Conservation (phyloP, 2,113 vertebrate species). For the Phaethornis superciliosus region DNA sequence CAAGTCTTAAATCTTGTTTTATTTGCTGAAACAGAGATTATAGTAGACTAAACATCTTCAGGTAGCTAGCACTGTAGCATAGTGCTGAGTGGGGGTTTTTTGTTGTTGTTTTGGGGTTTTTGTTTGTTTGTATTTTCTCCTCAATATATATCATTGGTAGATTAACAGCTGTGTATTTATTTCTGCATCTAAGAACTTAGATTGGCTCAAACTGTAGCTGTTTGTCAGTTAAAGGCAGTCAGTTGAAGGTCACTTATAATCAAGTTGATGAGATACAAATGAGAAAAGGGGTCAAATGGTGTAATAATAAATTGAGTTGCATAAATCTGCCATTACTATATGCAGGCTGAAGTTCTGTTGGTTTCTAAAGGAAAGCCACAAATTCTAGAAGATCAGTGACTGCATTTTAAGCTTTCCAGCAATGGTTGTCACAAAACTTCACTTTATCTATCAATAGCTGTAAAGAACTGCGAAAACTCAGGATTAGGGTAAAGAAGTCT, state of each 20-base stretch:
- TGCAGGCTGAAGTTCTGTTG: background rate
- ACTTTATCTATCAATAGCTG: background rate
- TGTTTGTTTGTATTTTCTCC: too few relatives aligned
- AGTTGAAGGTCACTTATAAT: background rate
- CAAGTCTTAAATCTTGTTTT: background rate
- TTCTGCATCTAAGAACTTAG: background rate
- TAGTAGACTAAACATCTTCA: background rate
- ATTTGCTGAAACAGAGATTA: background rate
- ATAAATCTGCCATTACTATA: background rate
- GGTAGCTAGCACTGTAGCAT: background rate
- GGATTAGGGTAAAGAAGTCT: background rate
- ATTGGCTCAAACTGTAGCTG: background rate
- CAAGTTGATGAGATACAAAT: background rate
- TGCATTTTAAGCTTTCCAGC: background rate
- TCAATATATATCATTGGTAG: background rate
- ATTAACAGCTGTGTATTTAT: background rate
- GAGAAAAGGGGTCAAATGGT: background rate
- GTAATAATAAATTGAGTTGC: background rate
- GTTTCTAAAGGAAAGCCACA: background rate
- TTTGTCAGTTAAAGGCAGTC: background rate
- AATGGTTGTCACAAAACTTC: background rate
- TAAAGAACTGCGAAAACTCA: background rate
- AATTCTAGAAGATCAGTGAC: background rate
- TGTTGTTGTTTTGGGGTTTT: too few relatives aligned
- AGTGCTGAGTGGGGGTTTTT: background rate